Percentiles rank a stretch among this genome's conserved stretches.
phyloP scores from a whole-genome alignment of 2,888 invertebrate species.

The Pammene aurita region DNA sequence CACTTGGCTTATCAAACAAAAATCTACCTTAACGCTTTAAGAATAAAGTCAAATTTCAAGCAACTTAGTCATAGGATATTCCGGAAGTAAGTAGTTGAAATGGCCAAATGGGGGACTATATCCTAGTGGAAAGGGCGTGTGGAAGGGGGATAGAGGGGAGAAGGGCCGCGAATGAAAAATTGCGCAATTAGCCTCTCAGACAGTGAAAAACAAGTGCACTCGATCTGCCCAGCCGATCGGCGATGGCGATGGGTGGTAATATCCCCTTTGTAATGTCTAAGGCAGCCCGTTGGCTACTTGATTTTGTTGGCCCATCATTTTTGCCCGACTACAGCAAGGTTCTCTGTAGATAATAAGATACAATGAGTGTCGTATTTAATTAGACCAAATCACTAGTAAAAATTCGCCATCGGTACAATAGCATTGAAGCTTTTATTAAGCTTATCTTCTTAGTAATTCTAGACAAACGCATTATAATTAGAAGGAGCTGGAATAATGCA shows the following conservation, averaged over 20 bases:
- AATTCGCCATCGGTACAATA: too few relatives aligned
- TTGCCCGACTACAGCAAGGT: too few relatives aligned
- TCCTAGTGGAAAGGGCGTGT: slow-evolving; percentile 46
- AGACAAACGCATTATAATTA: too few relatives aligned
- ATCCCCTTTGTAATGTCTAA: neutral
- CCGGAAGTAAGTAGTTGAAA: slow-evolving; percentile 20
- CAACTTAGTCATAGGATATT: neutral
- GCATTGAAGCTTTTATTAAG: too few relatives aligned
- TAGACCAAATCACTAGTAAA: too few relatives aligned
- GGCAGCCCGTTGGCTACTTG: neutral
- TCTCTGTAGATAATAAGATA: too few relatives aligned
- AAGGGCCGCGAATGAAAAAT: slow-evolving; percentile 77
- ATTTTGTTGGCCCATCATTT: neutral
- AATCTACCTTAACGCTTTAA: slow-evolving; percentile 41
- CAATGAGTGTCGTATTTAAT: too few relatives aligned
- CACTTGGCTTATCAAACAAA: neutral
- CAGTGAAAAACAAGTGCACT: slow-evolving; percentile 83
- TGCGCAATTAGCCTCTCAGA: slow-evolving; percentile 80
- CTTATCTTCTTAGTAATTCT: too few relatives aligned
- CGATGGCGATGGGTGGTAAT: slow-evolving; percentile 24
- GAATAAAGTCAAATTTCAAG: neutral
- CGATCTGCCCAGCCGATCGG: slow-evolving; percentile 64
- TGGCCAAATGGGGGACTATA: slow-evolving; percentile 52
- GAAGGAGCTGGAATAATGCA: too few relatives aligned
- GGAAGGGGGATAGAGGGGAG: slow-evolving; percentile 46